These are phyloP conservation scores for Neotoma lepida DNA, from an alignment of 2,113 vertebrate species.

Conservation along the genomic window DNA sequence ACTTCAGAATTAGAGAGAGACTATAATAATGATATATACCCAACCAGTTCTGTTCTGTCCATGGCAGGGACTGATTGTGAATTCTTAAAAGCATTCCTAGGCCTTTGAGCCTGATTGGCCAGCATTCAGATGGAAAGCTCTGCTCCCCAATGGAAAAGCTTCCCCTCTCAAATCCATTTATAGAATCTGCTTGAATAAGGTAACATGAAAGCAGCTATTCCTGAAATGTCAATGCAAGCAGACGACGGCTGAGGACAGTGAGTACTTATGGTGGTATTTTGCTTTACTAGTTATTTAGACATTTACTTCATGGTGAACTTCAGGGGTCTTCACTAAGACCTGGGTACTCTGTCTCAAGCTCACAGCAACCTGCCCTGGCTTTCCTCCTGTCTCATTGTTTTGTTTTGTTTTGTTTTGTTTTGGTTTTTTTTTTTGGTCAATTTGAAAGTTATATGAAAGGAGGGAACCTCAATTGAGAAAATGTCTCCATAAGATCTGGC, in stretches of 20 bases:
- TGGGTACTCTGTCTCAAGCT: background rate
- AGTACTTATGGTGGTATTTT: background rate
- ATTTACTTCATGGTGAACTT: background rate
- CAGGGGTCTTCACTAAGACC: background rate
- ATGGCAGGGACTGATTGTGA: no score
- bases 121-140: background rate
- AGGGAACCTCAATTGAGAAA: background rate
- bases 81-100: conserved; percentile 22
- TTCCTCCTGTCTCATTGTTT: background rate
- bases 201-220: conserved; percentile 37
- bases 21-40: background rate
- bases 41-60: background rate
- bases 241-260: background rate
- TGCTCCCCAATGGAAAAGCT: conserved; percentile 6
- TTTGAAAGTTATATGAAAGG: background rate
- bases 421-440: background rate
- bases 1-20: background rate
- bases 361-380: background rate
- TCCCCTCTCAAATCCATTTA: conserved; percentile 3
- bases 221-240: conserved; percentile 31
- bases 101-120: background rate
- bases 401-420: background rate
- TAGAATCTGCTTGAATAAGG: background rate
- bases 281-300: background rate
- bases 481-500: background rate